Base-by-base conservation (phyloP, 2,113 vertebrate species). In the Cathartes aura region DNA sequence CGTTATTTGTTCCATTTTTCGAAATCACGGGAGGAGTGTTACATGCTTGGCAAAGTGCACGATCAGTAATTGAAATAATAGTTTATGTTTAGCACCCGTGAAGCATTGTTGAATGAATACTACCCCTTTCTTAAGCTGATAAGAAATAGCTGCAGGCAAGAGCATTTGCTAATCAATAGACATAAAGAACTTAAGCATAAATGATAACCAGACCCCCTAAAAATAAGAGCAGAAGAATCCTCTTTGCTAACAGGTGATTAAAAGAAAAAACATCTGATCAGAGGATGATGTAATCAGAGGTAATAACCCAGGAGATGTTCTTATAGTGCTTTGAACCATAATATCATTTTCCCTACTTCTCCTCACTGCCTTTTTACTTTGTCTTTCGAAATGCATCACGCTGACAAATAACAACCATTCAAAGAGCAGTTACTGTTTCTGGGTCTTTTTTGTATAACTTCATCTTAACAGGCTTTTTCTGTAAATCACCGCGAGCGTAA, bases 401-500 rank as follows among this genome's bases (percentile, higher is more conserved):
- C 30, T 78, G 64, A 84, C 34, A 89, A 74, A 47, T 6, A 82
- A 81, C 60, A 34, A 48, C 52, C 21, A 34, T 34, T 73, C 76
- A 58, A 64, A 71, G 64, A 43, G 9, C 56, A 67, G 32, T 63
- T n/a, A 53, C 24, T 26, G 40, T 30, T 89, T 48, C 72, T 45
- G 32, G 22, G 26, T 47, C 56, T 62, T 52, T 47, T 47, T 58
- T 20, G 8, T 38, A 2, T 8, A 72, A 56, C 40, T 82, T 63
- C 40, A 72, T 26, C 19, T 29, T 20, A 52, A 40, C 8, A 29
- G 48, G 42, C 7, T 78, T 52, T 12, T 43, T 43, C 53, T 60
- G 34, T 12, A 86, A 42, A 38, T 12, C 67, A 27, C 19, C 0
- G 0, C 1, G 8, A 83, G 36, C 4, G 1, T 8, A 56, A 40